Conservation (phyloP, 2,797 vertebrate species). For the Lithobates pipiens region DNA sequence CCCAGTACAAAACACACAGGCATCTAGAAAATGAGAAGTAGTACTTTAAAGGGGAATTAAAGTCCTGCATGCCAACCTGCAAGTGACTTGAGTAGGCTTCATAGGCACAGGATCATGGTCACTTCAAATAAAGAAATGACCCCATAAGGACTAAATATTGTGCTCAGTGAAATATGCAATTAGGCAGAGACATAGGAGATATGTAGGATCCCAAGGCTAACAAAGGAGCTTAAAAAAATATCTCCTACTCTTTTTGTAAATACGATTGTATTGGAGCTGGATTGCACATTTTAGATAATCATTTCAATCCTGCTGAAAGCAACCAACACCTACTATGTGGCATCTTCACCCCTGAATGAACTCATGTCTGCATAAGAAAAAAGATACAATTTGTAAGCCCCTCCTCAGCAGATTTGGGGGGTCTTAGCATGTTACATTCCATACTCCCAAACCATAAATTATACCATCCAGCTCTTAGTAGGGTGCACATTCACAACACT, state of each 20-base stretch:
- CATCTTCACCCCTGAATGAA: neutral
- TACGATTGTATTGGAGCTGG: neutral
- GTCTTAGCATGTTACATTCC: neutral
- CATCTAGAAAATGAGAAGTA: neutral
- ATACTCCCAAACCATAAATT: neutral
- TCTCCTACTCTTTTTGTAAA: too few relatives aligned
- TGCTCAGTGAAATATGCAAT: too few relatives aligned
- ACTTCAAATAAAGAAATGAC: too few relatives aligned
- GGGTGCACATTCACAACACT: too few relatives aligned
- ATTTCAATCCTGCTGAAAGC: neutral
- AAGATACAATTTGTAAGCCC: too few relatives aligned
- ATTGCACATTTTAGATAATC: neutral
- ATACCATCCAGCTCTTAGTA: neutral
- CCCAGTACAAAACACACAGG: neutral
- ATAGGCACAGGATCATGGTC: too few relatives aligned
- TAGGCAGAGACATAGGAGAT: neutral
- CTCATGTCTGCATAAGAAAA: neutral
- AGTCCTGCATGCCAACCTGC: neutral
- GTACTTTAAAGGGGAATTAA: neutral
- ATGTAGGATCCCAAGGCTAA: too few relatives aligned
- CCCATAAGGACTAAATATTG: too few relatives aligned
- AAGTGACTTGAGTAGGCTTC: too few relatives aligned
- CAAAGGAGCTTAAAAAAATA: too few relatives aligned
- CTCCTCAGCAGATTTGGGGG: too few relatives aligned
- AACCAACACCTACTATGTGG: neutral